These are phyloP conservation scores for Hexactinellida sp. DNA, from an alignment of 37 sponge, comb jelly and placozoan species.

Conservation along the genomic window DNA sequence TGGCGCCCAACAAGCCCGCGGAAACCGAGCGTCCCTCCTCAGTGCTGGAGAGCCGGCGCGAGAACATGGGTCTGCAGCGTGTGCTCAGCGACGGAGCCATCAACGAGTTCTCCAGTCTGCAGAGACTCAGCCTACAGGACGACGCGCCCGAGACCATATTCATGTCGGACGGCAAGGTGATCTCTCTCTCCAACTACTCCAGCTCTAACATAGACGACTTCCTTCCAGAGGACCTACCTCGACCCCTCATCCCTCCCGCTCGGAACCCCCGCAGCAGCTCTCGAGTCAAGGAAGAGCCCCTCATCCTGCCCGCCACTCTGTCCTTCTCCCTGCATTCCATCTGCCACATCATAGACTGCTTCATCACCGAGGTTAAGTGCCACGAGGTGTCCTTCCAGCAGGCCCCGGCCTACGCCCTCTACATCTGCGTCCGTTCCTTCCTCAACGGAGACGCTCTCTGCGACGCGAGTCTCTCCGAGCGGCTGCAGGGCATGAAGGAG, in stretches of 20 bases:
- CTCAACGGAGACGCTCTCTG: conserved; percentile 30
- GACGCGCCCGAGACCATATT: neutral
- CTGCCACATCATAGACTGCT: conserved; percentile 21
- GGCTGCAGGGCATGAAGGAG: conserved; percentile 28
- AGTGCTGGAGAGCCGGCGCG: neutral
- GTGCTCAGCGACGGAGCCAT: conserved; percentile 24
- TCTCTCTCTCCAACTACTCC: conserved; percentile 9
- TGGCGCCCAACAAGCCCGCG: neutral
- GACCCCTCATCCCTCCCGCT: neutral
- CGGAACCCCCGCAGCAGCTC: neutral
- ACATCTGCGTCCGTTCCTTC: conserved; percentile 41
- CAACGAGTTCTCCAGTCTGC: conserved; percentile 17
- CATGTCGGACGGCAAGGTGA: neutral
- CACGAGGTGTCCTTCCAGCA: conserved; percentile 41
- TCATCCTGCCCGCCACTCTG: conserved; percentile 33
- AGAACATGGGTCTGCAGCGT: neutral
- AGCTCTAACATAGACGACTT: conserved; percentile 1
- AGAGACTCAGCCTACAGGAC: neutral
- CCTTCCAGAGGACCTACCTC: neutral
- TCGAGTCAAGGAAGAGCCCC: neutral
- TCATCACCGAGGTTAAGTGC: conserved; percentile 32
- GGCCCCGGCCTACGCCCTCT: conserved; percentile 59
- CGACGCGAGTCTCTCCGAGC: conserved; percentile 4
- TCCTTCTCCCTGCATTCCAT: conserved; percentile 34
- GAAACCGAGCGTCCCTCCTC: neutral